Conservation (phyloP, 2,888 invertebrate species). For the Xestia sexstrigata region DNA sequence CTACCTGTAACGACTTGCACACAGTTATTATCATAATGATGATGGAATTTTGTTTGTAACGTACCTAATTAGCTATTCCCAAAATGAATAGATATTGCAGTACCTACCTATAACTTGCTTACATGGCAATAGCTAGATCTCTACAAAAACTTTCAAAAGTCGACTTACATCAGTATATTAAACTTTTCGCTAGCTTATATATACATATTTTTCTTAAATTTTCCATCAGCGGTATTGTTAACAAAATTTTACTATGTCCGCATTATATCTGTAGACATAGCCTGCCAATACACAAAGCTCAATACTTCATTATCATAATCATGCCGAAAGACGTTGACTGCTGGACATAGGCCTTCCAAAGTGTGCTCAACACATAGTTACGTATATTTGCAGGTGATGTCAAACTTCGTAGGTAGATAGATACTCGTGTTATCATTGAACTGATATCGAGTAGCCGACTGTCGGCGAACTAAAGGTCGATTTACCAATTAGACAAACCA, state of each 20-base stretch:
- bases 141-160: background rate
- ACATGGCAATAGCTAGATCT: background rate
- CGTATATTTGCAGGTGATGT: background rate
- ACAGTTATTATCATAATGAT: background rate
- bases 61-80: background rate
- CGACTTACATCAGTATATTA: background rate
- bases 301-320: too few relatives aligned
- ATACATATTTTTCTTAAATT: background rate
- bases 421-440: conserved; percentile 30
- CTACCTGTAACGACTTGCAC: too few relatives aligned
- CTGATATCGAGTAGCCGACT: conserved; percentile 12
- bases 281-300: background rate
- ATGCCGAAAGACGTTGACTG: too few relatives aligned
- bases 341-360: too few relatives aligned
- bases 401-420: background rate
- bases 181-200: background rate
- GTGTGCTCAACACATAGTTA: background rate
- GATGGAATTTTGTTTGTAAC: too few relatives aligned
- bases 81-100: background rate
- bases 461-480: conserved; percentile 45
- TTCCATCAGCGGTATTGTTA: background rate
- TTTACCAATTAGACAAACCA: conserved; percentile 43
- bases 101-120: background rate
- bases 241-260: background rate
- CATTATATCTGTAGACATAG: background rate